phyloP scores from a whole-genome alignment of 1,140 invertebrate species.

The Atta colombica region DNA sequence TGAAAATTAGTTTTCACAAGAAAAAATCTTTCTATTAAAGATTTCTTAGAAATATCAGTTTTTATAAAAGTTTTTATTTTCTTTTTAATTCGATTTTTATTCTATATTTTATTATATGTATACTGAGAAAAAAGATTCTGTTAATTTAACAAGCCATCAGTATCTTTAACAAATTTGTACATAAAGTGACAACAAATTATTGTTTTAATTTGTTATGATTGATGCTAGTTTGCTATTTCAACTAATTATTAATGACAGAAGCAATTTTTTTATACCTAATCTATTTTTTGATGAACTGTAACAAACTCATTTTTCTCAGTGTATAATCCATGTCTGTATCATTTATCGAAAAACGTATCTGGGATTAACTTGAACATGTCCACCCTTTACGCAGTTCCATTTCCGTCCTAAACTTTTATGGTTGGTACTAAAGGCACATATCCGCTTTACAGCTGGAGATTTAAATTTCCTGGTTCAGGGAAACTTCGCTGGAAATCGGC shows the following conservation, averaged over 20 bases:
- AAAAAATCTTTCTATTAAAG: not conserved
- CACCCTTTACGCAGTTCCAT: conserved; percentile 12
- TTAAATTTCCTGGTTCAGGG: conserved; percentile 72
- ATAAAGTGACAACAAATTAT: too few relatives aligned
- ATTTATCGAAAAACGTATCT: conserved; percentile 18
- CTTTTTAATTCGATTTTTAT: not conserved
- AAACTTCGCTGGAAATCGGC: conserved; percentile 65
- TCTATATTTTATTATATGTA: not conserved
- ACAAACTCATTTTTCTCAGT: too few relatives aligned
- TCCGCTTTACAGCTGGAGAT: conserved; percentile 52
- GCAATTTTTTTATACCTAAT: too few relatives aligned
- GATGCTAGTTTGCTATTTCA: too few relatives aligned
- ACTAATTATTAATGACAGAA: too few relatives aligned
- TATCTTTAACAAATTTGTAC: too few relatives aligned
- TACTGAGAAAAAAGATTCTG: too few relatives aligned
- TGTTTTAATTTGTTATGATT: too few relatives aligned
- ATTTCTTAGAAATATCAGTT: not conserved
- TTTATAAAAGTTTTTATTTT: not conserved
- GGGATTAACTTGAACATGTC: conserved; percentile 32
- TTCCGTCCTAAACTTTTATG: conserved; percentile 65
- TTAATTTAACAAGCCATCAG: too few relatives aligned
- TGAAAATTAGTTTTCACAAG: not conserved
- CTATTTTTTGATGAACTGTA: too few relatives aligned
- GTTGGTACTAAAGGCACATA: conserved; percentile 61
- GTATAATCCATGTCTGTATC: not conserved